These are phyloP conservation scores for Plagodis pulveraria DNA, from an alignment of 2,888 invertebrate genomes.

Conservation along the genomic window DNA sequence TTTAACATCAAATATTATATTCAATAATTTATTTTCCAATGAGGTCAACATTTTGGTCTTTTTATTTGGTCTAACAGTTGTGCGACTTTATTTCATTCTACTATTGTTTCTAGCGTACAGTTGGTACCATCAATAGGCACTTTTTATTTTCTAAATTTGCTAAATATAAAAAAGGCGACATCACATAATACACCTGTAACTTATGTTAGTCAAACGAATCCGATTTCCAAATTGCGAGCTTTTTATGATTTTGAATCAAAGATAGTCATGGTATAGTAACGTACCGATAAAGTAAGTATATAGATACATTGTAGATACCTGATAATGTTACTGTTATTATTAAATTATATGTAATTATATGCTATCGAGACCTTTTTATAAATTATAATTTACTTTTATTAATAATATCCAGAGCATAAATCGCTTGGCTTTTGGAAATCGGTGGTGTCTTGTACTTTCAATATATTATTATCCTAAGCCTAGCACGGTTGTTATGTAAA, in stretches of 20 bases:
- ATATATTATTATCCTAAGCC: background rate
- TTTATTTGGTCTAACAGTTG: conserved; percentile 64
- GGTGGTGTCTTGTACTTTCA: conserved; percentile 39
- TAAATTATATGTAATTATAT: too few species aligned
- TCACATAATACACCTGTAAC: conserved; percentile 5
- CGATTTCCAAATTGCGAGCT: conserved; percentile 7
- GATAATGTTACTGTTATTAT: too few species aligned
- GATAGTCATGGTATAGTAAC: too few species aligned
- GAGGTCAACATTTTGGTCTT: conserved; percentile 61
- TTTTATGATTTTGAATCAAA: too few species aligned
- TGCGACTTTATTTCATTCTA: conserved; percentile 55
- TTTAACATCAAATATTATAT: conserved; percentile 4
- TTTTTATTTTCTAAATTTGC: conserved; percentile 35
- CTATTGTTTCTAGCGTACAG: conserved; percentile 31
- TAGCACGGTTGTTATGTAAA: background rate
- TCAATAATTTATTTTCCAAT: conserved; percentile 42
- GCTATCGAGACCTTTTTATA: too few species aligned
- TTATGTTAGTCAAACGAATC: conserved; percentile 13
- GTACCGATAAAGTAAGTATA: too few species aligned
- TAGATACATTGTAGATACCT: too few species aligned
- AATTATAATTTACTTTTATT: conserved; percentile 17
- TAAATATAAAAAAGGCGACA: conserved; percentile 4
- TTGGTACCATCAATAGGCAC: conserved; percentile 37
- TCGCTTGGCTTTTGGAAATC: conserved; percentile 38
- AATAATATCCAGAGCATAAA: conserved; percentile 11